phyloP scores from a whole-genome alignment of 2,888 invertebrate species.

The Perizoma flavofasciatum region DNA sequence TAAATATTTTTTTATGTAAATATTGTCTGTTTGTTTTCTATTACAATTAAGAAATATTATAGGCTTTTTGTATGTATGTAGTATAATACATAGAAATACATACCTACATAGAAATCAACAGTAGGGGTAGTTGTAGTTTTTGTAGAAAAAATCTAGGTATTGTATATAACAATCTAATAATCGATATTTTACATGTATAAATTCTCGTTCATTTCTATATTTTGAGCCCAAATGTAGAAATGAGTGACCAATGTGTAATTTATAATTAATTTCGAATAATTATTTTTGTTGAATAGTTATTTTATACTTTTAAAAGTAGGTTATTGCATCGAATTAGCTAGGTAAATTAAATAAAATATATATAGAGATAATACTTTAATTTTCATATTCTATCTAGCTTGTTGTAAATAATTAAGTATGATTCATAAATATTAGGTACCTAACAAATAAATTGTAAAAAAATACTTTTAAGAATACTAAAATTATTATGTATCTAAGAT shows the following conservation, averaged over 20 bases:
- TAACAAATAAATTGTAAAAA: slow-evolving; percentile 26
- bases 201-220: slow-evolving; percentile 52
- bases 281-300: too few relatives aligned
- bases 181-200: slow-evolving; percentile 15
- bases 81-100: neutral
- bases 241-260: slow-evolving; percentile 27
- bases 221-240: slow-evolving; percentile 59
- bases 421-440: slow-evolving; percentile 8
- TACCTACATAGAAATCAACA: neutral
- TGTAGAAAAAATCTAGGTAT: slow-evolving; percentile 9
- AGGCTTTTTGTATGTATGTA: too few relatives aligned
- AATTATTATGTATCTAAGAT: slow-evolving; percentile 34
- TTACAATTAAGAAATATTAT: too few relatives aligned
- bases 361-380: neutral
- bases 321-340: slow-evolving; percentile 36
- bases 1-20: slow-evolving; percentile 23
- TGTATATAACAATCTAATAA: neutral
- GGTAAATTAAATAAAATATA: slow-evolving; percentile 14
- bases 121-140: slow-evolving; percentile 1
- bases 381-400: slow-evolving; percentile 1
- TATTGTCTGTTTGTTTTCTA: neutral
- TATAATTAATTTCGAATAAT: slow-evolving; percentile 6
- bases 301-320: too few relatives aligned
- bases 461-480: slow-evolving; percentile 11
- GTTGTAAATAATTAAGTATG: slow-evolving; percentile 24